Evolutionary conservation across 1,140 invertebrate genomes (phyloP).

Genomic region (Akabosia matsudoensis): DNA sequence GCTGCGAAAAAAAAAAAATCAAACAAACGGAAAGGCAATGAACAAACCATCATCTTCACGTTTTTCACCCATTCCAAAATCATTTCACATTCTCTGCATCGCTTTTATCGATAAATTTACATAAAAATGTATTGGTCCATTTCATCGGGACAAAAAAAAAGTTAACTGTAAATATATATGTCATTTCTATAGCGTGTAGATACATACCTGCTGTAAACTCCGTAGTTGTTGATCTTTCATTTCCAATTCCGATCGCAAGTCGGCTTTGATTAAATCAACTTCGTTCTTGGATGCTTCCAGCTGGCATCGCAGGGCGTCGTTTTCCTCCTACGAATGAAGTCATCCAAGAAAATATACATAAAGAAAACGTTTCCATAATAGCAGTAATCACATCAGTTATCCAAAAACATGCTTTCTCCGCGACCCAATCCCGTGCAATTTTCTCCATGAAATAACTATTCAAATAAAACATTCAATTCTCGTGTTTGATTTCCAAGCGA

Average conservation of each 20-base stretch:
- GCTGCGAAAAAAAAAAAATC: slow-evolving; percentile 52
- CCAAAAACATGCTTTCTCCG: neutral
- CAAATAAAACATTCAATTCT: neutral
- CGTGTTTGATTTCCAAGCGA: neutral
- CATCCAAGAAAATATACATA: slow-evolving; percentile 18
- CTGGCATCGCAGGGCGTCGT: slow-evolving; percentile 85
- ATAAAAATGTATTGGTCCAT: slow-evolving; percentile 1
- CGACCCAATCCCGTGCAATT: neutral
- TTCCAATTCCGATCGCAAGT: slow-evolving; percentile 63
- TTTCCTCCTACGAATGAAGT: slow-evolving; percentile 74
- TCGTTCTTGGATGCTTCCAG: slow-evolving; percentile 93
- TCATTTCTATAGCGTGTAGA: neutral
- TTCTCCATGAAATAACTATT: neutral
- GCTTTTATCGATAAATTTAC: neutral
- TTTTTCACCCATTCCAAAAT: neutral
- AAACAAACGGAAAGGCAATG: neutral
- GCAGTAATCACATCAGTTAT: neutral
- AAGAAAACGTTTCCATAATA: neutral
- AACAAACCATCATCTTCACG: neutral
- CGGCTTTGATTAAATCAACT: slow-evolving; percentile 64
- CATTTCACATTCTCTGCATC: too few species aligned
- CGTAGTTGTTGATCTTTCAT: slow-evolving; percentile 70
- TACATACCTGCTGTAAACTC: slow-evolving; percentile 66
- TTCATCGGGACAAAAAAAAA: neutral
- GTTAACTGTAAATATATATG: neutral